Base-by-base conservation (phyloP, 2,888 invertebrate genomes). In the Ectemnius continuus region DNA sequence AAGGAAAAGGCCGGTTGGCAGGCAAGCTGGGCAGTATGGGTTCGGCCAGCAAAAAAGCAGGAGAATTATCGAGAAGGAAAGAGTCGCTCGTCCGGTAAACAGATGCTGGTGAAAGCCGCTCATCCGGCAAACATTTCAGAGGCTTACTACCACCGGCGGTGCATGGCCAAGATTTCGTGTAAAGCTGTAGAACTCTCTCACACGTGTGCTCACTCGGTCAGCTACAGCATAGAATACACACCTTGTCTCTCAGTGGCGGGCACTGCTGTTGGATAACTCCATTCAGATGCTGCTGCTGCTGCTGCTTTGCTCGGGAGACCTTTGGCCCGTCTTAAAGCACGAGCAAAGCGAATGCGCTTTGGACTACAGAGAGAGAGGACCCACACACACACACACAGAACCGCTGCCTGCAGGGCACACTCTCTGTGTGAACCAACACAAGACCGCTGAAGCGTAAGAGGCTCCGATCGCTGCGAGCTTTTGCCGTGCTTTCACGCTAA, bases 41-140 rank as follows among this genome's bases (percentile, higher is more conserved):
- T 66, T 61, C 45, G 58, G 73, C 71, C 58, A 76, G 80, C 76
- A 79, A 70, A 81, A 67, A 73, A 36, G 60, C 59, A 73, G 68
- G 64, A 65, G 75, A 70, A 78, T 73, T 70, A 79, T 70, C 75
- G 77, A 74, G 56, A 80, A 78, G 78, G 83, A 82, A 81, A 78
- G 75, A 84, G 77, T 76, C 84, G 84, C 81, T 82, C 80, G 87
- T 84, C 85, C 83, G 81, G 83, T 87, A 87, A 87, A 87, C 86
- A 87, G 85, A 89, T 86, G 86, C 85, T 82, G 80, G 75, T 84
- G 77, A 79, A 85, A 87, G 78, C 78, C 85, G 80, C 80, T 85
- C 87, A 86, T 85, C 85, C 82, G 85, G 80, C 82, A 87, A 87
- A 86, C 86, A 86, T 87, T 86, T 85, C 85, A 85, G 83, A 83